Conservation (phyloP, 2,113 vertebrate species). For the Channa argus region DNA sequence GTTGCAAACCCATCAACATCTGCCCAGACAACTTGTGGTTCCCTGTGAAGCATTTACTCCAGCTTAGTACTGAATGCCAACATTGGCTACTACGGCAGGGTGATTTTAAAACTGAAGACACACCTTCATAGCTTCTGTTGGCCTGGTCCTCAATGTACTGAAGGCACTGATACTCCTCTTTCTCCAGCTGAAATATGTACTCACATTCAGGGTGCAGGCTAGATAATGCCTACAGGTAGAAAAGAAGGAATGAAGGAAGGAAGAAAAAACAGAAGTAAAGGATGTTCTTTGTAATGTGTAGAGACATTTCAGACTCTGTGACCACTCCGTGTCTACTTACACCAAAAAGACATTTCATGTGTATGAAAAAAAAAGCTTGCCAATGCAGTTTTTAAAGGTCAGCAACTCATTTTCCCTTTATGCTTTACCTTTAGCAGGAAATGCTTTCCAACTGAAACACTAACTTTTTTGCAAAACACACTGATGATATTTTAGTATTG, state of each 20-base stretch:
- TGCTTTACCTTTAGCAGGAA: neutral
- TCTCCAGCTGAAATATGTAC: conserved; percentile 81
- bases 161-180: conserved; percentile 77
- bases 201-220: conserved; percentile 85
- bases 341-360: neutral
- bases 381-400: conserved; percentile 8
- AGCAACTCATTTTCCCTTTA: neutral
- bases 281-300: conserved; percentile 7
- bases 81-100: neutral
- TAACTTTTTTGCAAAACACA: conserved; percentile 17
- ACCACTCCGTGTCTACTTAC: neutral
- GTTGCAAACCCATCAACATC: conserved; percentile 8
- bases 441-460: neutral
- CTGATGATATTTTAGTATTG: neutral
- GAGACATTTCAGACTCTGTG: neutral
- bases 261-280: neutral
- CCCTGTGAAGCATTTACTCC: conserved; percentile 14
- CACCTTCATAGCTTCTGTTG: conserved; percentile 75
- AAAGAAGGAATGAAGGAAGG: conserved; percentile 11
- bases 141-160: conserved; percentile 66
- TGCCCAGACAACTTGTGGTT: neutral
- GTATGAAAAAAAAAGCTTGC: neutral
- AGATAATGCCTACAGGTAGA: conserved; percentile 67
- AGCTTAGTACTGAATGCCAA: conserved; percentile 5
- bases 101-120: conserved; percentile 21